A percentile compares a stretch with the other conserved stretches of the same genome.
These are phyloP conservation scores for Micromys minutus DNA, from an alignment of 2,113 vertebrate species.

Conservation along the genomic window DNA sequence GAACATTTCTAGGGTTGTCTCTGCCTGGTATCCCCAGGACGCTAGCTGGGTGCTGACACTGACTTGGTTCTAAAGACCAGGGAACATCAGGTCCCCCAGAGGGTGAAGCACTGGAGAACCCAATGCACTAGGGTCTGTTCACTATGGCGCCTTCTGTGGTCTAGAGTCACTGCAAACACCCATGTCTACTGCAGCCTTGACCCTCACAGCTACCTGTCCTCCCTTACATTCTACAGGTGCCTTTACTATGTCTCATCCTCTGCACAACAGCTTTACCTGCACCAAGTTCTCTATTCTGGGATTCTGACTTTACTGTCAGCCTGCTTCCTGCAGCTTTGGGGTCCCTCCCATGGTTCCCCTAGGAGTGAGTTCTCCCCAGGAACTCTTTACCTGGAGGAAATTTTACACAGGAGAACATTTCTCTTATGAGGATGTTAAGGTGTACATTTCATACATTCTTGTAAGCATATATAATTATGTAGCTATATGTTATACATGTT, in stretches of 20 bases:
- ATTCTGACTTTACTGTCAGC: neutral
- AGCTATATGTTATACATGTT: fast-evolving
- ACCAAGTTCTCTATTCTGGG: neutral
- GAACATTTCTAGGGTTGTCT: neutral
- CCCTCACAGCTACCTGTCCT: no score
- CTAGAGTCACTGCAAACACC: neutral
- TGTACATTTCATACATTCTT: neutral
- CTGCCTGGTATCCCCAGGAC: no score
- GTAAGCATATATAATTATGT: fast-evolving
- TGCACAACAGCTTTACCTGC: fast-evolving
- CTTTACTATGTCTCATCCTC: neutral
- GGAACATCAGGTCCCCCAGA: neutral
- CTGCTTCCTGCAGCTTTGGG: neutral
- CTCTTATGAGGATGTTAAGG: no score
- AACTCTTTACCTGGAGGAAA: neutral
- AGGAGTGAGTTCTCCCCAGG: neutral
- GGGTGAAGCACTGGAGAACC: neutral
- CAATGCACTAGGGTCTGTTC: neutral
- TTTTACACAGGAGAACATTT: neutral
- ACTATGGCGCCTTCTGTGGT: fast-evolving
- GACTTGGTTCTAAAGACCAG: neutral
- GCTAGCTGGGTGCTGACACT: no score
- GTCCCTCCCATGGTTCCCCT: neutral
- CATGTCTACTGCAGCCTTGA: neutral
- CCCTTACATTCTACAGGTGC: fast-evolving